Evolutionary conservation across 2,797 vertebrate genomes (phyloP).

Genomic region (Rhinatrema bivittatum): DNA sequence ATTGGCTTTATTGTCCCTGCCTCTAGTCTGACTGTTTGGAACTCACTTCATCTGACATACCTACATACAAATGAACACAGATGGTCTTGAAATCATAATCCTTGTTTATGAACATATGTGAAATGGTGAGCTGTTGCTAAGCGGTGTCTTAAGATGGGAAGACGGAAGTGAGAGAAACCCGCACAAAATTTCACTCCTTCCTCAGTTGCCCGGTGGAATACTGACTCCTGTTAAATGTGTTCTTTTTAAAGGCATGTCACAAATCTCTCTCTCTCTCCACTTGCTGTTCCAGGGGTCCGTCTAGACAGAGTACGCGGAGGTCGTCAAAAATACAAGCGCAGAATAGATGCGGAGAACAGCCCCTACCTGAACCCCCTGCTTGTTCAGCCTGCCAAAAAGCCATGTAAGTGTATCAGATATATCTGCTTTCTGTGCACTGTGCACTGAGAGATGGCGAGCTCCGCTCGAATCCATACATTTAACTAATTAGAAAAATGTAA

Average conservation of each 20-base stretch:
- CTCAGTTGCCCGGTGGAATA: neutral
- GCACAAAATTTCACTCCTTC: too few relatives aligned
- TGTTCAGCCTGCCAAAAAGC: slow-evolving; percentile 95
- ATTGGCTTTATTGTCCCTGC: too few relatives aligned
- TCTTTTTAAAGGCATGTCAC: slow-evolving; percentile 12
- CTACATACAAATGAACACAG: too few relatives aligned
- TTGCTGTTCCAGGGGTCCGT: slow-evolving; percentile 74
- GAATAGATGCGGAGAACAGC: slow-evolving; percentile 99
- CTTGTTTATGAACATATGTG: too few relatives aligned
- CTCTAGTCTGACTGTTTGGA: too few relatives aligned
- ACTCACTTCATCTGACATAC: too few relatives aligned
- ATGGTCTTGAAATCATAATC: too few relatives aligned
- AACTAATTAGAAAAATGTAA: too few relatives aligned
- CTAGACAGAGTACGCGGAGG: slow-evolving; percentile 96
- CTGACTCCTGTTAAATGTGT: slow-evolving; percentile 2
- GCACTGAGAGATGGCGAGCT: too few relatives aligned
- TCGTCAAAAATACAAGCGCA: slow-evolving; percentile 96
- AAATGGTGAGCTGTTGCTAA: too few relatives aligned
- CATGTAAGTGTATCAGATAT: slow-evolving; percentile 75
- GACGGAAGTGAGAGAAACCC: slow-evolving; percentile 4
- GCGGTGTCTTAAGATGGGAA: slow-evolving; percentile 16
- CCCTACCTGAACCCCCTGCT: slow-evolving; percentile 97
- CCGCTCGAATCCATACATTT: too few relatives aligned
- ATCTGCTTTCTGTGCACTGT: slow-evolving; percentile 1
- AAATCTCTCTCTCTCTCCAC: slow-evolving; percentile 28